phyloP scores from a whole-genome alignment of 2,113 vertebrate genomes.

The Erinaceus europaeus region DNA sequence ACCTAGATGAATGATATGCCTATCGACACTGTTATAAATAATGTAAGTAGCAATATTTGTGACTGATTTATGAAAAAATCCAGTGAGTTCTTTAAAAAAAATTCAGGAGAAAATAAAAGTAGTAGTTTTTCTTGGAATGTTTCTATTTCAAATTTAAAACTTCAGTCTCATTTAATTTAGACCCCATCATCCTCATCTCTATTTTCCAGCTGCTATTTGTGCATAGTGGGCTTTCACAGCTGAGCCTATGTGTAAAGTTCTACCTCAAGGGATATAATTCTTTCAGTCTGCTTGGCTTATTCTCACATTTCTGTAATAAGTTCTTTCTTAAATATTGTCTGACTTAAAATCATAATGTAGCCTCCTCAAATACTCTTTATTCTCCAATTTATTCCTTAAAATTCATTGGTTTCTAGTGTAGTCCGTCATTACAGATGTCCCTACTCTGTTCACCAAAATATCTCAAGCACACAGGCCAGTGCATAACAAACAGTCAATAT shows the following conservation, averaged over 20 bases:
- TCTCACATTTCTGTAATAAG: background rate
- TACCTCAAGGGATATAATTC: fast-evolving
- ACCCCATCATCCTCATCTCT: background rate
- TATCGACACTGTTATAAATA: background rate
- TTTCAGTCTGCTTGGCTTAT: background rate
- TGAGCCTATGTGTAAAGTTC: background rate
- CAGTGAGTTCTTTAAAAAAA: slow-evolving; percentile 29
- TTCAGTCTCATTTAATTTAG: background rate
- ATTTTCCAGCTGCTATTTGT: too few relatives aligned
- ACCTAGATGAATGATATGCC: background rate
- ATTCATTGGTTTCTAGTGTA: background rate
- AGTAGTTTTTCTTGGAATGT: background rate
- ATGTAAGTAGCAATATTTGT: slow-evolving; percentile 15
- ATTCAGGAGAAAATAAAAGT: background rate
- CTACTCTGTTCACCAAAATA: background rate
- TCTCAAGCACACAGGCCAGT: background rate
- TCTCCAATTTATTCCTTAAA: background rate
- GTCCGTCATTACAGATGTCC: fast-evolving
- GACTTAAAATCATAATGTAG: background rate
- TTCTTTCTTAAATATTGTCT: background rate
- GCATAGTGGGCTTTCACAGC: background rate
- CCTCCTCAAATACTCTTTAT: background rate
- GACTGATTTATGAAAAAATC: slow-evolving; percentile 21
- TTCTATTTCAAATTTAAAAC: background rate
- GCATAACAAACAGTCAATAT: background rate